These are phyloP conservation scores for Sminthopsis crassicaudata DNA, from an alignment of 2,113 vertebrate genomes.

Conservation along the genomic window DNA sequence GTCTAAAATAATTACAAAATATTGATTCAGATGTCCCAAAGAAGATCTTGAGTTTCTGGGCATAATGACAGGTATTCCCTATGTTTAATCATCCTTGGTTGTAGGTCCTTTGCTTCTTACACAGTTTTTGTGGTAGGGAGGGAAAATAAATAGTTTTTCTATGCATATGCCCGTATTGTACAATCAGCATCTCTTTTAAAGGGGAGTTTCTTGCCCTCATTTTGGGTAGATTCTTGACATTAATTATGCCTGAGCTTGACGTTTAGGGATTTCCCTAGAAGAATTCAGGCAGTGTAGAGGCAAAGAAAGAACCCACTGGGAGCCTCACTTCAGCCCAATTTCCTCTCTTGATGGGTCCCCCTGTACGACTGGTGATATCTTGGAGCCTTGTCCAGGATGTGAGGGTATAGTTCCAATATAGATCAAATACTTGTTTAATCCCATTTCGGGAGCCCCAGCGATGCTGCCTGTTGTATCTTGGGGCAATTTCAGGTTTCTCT, in stretches of 20 bases:
- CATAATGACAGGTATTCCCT: not conserved
- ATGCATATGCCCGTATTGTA: not conserved
- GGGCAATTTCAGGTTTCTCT: not conserved
- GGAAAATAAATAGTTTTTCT: not conserved
- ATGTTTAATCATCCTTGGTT: not conserved
- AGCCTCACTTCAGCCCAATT: not conserved
- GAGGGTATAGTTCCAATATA: not conserved
- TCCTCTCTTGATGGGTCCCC: not conserved
- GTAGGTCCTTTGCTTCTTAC: not conserved
- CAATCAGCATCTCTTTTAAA: not conserved
- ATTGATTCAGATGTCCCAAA: not conserved
- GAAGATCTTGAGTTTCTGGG: not conserved
- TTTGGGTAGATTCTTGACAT: not conserved
- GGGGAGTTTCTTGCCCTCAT: not conserved
- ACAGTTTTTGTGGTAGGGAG: not conserved
- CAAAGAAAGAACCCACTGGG: not conserved
- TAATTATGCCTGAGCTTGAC: not conserved
- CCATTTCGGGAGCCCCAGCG: not conserved
- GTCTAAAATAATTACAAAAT: not conserved
- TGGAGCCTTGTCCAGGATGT: not conserved
- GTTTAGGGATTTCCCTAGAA: not conserved
- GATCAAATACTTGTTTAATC: not conserved
- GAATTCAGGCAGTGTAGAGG: not conserved
- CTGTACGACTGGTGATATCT: not conserved
- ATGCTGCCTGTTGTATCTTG: not conserved